A percentile compares a stretch with the other conserved stretches of the same genome.
phyloP scores from a whole-genome alignment of 2,797 vertebrate species.

The Gephyroberyx darwinii region DNA sequence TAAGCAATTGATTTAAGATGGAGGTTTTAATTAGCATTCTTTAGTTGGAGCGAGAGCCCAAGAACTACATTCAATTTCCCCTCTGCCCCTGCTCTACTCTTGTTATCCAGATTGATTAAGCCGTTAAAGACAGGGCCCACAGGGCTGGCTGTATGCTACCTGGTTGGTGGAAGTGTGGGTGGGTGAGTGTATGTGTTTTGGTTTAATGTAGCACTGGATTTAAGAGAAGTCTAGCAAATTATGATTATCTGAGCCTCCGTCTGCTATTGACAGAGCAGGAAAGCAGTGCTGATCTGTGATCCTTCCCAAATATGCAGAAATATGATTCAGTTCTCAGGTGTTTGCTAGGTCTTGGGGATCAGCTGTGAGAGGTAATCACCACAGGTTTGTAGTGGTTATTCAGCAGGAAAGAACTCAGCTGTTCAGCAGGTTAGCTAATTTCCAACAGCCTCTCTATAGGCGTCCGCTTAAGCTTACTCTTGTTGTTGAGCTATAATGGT shows the following conservation, averaged over 20 bases:
- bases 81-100: slow-evolving; percentile 59
- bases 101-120: slow-evolving; percentile 78
- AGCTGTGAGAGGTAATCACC: slow-evolving; percentile 42
- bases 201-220: background rate
- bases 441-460: slow-evolving; percentile 32
- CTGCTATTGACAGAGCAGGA: slow-evolving; percentile 42
- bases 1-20: slow-evolving; percentile 76
- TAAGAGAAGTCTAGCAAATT: too few relatives aligned
- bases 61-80: slow-evolving; percentile 67
- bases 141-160: slow-evolving; percentile 51
- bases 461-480: slow-evolving; percentile 6
- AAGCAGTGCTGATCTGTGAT: slow-evolving; percentile 42
- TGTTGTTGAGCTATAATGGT: slow-evolving; percentile 14
- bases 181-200: slow-evolving; percentile 19
- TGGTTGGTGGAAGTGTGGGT: slow-evolving; percentile 25
- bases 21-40: slow-evolving; percentile 75
- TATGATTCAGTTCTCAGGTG: slow-evolving; percentile 17
- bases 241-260: slow-evolving; percentile 25
- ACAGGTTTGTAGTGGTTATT: slow-evolving; percentile 44
- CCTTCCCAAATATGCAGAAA: slow-evolving; percentile 27
- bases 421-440: slow-evolving; percentile 21
- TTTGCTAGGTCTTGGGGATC: slow-evolving; percentile 43
- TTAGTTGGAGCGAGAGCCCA: slow-evolving; percentile 54
- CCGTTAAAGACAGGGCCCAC: slow-evolving; percentile 67
- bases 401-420: slow-evolving; percentile 36